These are phyloP conservation scores for Grammomys dolichurus DNA, from an alignment of 2,113 vertebrate genomes.

Conservation along the genomic window DNA sequence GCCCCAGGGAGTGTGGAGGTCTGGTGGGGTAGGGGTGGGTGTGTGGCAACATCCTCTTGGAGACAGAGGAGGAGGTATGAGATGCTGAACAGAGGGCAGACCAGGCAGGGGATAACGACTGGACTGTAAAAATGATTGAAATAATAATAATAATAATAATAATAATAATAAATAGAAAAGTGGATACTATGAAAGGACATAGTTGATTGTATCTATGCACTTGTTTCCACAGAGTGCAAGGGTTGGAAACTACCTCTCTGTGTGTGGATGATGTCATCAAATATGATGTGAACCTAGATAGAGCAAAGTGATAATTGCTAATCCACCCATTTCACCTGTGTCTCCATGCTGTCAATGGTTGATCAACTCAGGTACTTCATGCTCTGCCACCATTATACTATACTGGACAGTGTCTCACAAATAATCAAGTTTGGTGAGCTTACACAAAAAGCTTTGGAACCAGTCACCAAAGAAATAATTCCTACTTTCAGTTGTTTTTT, in stretches of 20 bases:
- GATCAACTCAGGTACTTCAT: not conserved
- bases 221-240: not conserved
- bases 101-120: no score
- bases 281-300: not conserved
- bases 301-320: not conserved
- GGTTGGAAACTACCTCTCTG: not conserved
- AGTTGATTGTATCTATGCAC: not conserved
- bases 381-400: not conserved
- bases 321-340: not conserved
- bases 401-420: not conserved
- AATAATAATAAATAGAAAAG: no score
- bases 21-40: no score
- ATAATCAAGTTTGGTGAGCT: not conserved
- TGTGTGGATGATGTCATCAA: not conserved
- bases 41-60: no score
- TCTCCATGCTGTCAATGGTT: no score
- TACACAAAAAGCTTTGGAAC: not conserved
- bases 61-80: no score
- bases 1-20: no score
- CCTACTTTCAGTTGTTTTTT: not conserved
- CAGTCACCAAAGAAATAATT: not conserved
- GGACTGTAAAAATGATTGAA: no score
- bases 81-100: no score
- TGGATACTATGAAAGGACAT: not conserved
- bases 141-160: no score